Evolutionary conservation across 2,113 vertebrate genomes (phyloP).

Genomic region (Pituophis catenifer): DNA sequence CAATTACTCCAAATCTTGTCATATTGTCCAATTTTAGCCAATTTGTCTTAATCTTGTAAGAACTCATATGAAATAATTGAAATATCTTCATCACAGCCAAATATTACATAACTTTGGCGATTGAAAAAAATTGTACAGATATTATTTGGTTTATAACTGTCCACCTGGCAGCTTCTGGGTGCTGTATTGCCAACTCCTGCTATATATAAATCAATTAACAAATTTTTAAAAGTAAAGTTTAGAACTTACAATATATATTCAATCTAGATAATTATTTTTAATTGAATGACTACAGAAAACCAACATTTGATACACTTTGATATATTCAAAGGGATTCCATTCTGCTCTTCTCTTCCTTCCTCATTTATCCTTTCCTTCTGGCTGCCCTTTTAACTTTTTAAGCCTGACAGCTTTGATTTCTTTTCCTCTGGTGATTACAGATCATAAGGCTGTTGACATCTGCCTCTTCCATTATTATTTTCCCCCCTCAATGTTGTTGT

Average conservation of each 20-base stretch:
- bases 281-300: background rate
- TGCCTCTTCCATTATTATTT: slow-evolving; percentile 50
- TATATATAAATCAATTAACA: background rate
- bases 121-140: background rate
- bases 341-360: background rate
- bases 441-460: slow-evolving; percentile 52
- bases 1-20: background rate
- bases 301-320: background rate
- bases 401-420: slow-evolving; percentile 49
- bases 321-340: background rate
- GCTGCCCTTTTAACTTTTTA: background rate
- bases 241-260: background rate
- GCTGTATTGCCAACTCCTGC: background rate
- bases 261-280: background rate
- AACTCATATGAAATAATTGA: background rate
- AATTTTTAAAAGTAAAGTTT: background rate
- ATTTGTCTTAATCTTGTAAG: background rate
- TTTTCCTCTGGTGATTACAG: slow-evolving; percentile 8
- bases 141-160: background rate
- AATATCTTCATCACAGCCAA: background rate
- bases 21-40: background rate
- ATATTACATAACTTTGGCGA: background rate
- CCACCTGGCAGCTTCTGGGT: background rate
- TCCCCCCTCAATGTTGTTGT: slow-evolving; percentile 53
- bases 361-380: background rate